Base-by-base conservation (phyloP, 2,888 invertebrate genomes). In the Xanthia icteritia region DNA sequence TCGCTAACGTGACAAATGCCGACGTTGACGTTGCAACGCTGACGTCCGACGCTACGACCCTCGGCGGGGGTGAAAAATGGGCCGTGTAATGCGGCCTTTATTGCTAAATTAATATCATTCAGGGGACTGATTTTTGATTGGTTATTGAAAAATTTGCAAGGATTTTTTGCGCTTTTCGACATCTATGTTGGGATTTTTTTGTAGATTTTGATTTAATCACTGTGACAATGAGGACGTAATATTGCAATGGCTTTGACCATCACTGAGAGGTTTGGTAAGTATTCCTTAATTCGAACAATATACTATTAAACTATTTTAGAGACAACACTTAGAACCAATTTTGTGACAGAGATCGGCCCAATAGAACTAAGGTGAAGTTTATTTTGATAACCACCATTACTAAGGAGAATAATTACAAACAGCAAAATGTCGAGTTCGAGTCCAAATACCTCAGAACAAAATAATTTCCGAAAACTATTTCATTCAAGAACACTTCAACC, bases 101-200 rank as follows among this genome's bases (percentile, higher is more conserved):
- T 92, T 92, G 91, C 89, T 86, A 89, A 91, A 92, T 92, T 92
- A 92, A 92, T 92, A 91, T 87, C 85, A 83, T 88, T 87, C 87
- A 86, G 75, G 86, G 88, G 85, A 87, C 87, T 86, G 89, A 89
- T 82, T 82, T 85, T 86, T 84, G 89, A 89, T 85, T 84, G 86
- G 87, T 89, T 89, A 91, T 89, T 91, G 89, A 90, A 91, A 87
- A 85, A 79, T 88, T 86, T 86, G 76, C 78, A 74, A 76, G 61
- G 73, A 73, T 86, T 84, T 82, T 82, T 87, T 88, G 74, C 2
- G n/a, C 39, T 71, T 68, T 74, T 42, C 23, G n/a, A n/a, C 11
- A 27, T 77, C 36, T 36, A 36, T 76, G 27, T 36, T 20, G 42
- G 67, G 15, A 15, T 39, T 69, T 60, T 61, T 67, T 83, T 20